Evolutionary conservation across 2,888 invertebrate species (phyloP), one percentile per base, ranked within the genome.

Genomic region (Cataglyphis rosenhaueri): DNA sequence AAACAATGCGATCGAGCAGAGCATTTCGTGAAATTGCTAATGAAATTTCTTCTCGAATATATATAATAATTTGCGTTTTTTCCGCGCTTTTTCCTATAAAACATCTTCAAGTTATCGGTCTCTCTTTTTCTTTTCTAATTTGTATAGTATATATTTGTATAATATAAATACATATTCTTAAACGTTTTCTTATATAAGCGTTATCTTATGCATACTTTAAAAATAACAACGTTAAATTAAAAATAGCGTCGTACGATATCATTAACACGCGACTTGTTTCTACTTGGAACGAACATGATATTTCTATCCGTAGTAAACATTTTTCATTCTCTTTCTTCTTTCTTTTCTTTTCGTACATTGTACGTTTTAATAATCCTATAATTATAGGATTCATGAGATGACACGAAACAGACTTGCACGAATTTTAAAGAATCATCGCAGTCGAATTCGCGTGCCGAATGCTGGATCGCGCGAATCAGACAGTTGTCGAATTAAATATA

Each of bases 21-120:
- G 15, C 41, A 15, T 8, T 21, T 32, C 32, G 32, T 32, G 8
- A 59, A 59, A 32, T 68, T 78, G 32, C 32, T 70, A 70, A 68
- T 78, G 32, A 78, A 78, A 38, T 78, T 78, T 70, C 59, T 8
- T 18, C 32, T 21, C 21, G 70, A 59, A 70, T 6, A 32, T 32
- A 32, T 32, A 35, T 35, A 6, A 6, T 78, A 68, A 70, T 44
- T 78, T 70, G 44, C 70, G 18, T 25, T 21, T 21, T 21, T 21
- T n/a, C 57, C 18, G 32, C 3, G 15, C 18, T 38, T 29, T 25
- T 21, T 29, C 32, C 35, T 18, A 32, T 59, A 35, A 59, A 68
- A 70, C 55, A 32, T 12, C 52, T 35, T 78, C 41, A 41, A 21
- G 68, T 29, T 29, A 57, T 65, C 55, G 55, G 29, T 55, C 41